Conservation (phyloP, 2,113 vertebrate genomes). For the Catagonus wagneri region DNA sequence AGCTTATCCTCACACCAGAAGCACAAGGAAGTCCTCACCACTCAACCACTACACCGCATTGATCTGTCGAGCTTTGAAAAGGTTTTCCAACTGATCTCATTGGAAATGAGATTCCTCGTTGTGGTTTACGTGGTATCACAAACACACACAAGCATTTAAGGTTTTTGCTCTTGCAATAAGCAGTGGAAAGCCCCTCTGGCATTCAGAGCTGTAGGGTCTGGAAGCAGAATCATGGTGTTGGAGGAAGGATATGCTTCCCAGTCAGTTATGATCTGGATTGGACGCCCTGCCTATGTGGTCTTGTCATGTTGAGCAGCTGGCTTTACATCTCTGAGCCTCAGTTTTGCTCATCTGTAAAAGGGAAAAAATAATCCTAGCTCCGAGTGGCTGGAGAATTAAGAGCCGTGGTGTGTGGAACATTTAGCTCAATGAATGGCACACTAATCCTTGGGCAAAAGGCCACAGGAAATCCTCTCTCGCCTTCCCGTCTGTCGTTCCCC, state of each 20-base stretch:
- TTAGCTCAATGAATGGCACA: not conserved
- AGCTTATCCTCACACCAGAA: not conserved
- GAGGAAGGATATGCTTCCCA: not conserved
- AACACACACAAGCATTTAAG: not conserved
- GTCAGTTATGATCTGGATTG: not conserved
- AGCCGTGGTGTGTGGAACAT: not conserved
- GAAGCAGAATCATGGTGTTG: not conserved
- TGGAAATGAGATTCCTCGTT: not conserved
- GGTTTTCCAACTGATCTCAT: not conserved
- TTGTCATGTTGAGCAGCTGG: not conserved
- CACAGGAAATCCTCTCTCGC: not conserved
- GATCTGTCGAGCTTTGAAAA: not conserved
- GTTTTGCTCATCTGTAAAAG: not conserved
- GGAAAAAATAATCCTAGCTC: accelerated
- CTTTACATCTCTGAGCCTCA: not conserved
- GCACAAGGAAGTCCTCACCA: not conserved
- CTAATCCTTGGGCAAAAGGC: not conserved
- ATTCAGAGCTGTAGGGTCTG: not conserved
- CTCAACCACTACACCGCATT: not conserved
- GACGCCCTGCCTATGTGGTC: not conserved
- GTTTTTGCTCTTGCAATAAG: accelerated
- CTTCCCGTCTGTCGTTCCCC: not conserved
- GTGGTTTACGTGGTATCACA: not conserved
- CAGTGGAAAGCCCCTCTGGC: not conserved
- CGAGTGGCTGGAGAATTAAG: not conserved